These are phyloP conservation scores for Crossaster papposus DNA, from an alignment of 53 echinoderm and acorn worm genomes.

Conservation along the genomic window DNA sequence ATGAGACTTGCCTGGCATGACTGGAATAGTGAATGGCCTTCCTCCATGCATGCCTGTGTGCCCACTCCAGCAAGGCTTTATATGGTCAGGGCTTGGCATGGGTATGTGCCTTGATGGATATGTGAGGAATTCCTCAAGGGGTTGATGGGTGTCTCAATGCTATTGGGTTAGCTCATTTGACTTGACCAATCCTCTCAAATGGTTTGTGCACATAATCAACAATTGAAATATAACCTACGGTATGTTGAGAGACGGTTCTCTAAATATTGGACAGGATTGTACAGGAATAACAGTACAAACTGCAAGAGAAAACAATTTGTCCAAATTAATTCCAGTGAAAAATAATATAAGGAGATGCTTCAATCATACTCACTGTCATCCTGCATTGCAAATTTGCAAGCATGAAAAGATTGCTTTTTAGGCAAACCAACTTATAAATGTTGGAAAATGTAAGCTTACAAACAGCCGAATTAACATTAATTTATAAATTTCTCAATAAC, in stretches of 20 bases:
- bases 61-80: conserved; percentile 32
- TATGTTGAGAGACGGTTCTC: no score
- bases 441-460: neutral
- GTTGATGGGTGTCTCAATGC: neutral
- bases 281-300: no score
- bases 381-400: no score
- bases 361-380: no score
- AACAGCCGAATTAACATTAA: neutral
- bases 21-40: neutral
- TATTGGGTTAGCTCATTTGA: neutral
- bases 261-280: no score
- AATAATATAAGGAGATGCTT: no score
- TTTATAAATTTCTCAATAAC: no score
- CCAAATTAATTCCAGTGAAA: no score
- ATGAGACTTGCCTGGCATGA: neutral
- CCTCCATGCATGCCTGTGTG: neutral
- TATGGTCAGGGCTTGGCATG: conserved; percentile 38
- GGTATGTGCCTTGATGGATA: conserved; percentile 23
- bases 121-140: conserved; percentile 41
- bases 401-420: no score
- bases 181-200: neutral
- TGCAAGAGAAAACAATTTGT: no score
- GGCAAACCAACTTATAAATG: no score
- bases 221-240: no score
- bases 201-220: neutral